Evolutionary conservation across 37 sponge, comb jelly and placozoan genomes (phyloP), one percentile per base, ranked within the genome.

Genomic region (Hormiphora californensis): DNA sequence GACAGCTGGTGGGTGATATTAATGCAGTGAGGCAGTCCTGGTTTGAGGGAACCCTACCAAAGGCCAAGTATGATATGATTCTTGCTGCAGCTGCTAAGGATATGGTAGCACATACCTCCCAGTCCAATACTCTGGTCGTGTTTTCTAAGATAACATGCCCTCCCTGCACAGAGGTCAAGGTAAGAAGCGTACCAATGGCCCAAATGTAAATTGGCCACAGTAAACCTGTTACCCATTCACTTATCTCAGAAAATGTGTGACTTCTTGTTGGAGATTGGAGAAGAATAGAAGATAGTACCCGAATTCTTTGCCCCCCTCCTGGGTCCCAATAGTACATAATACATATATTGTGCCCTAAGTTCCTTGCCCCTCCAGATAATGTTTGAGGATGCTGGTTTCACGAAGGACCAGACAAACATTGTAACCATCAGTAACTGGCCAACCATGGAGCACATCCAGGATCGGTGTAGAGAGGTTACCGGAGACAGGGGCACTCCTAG

Each of bases 121-220:
- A 23, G n/a, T 28, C 61, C 7, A 57, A 57, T 15, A 57, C 61
- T 57, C 61, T 57, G 9, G 61, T 57, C 9, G 61, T 57, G 23
- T 57, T 57, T 30, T 28, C 30, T 15, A 57, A 57, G 61, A 57
- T 28, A 30, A 57, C 61, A 5, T 57, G 61, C 27, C 61, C 61
- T 19, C 61, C 61, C n/a, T 57, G 61, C n/a, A 57, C 61, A 21
- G 61, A 57, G 23, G 61, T 57, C 61, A 57, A 57, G 61, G 27
- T 57, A n/a, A n/a, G n/a, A n/a, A n/a, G n/a, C n/a, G n/a, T n/a
- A n/a, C n/a, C n/a, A n/a, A n/a, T n/a, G n/a, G n/a, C n/a, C n/a
- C n/a, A n/a, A n/a, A n/a, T n/a, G n/a, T n/a, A n/a, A n/a, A n/a
- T n/a, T n/a, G n/a, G n/a, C n/a, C n/a, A n/a, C n/a, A n/a, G n/a